phyloP scores from a whole-genome alignment of 2,113 vertebrate genomes.

The Osmerus mordax region DNA sequence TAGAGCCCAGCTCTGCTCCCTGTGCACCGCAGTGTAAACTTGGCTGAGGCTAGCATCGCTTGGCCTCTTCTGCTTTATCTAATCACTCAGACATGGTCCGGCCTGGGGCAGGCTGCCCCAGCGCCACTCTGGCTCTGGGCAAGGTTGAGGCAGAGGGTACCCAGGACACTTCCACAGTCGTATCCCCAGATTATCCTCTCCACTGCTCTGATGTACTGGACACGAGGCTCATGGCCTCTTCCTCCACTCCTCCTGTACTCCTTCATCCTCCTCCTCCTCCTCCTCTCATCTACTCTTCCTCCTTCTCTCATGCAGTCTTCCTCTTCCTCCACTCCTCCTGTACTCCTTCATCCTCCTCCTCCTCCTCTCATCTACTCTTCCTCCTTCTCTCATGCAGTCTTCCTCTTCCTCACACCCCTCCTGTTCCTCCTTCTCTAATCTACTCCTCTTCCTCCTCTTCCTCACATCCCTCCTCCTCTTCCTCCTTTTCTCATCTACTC shows the following conservation, averaged over 20 bases:
- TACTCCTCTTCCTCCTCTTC: conserved; percentile 30
- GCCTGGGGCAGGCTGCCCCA: conserved; percentile 61
- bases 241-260: too few species aligned
- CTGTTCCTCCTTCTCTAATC: conserved; percentile 32
- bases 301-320: background rate
- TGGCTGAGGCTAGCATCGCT: conserved; percentile 49
- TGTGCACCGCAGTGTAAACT: conserved; percentile 46
- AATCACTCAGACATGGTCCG: conserved; percentile 67
- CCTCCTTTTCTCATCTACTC: conserved; percentile 27
- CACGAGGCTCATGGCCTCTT: too few species aligned
- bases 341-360: too few species aligned
- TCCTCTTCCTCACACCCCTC: background rate
- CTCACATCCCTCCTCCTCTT: conserved; percentile 25
- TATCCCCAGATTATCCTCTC: background rate
- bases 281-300: conserved; percentile 28
- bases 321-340: background rate
- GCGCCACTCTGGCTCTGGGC: conserved; percentile 59
- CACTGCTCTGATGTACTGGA: background rate
- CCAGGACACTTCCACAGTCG: conserved; percentile 44
- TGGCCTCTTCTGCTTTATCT: conserved; percentile 67
- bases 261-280: conserved; percentile 23
- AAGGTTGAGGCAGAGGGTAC: conserved; percentile 68
- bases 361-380: conserved; percentile 19
- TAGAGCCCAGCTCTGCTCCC: conserved; percentile 26
- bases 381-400: background rate